These are phyloP conservation scores for Dreissena polymorpha DNA, from an alignment of 1,140 invertebrate species.

Conservation along the genomic window DNA sequence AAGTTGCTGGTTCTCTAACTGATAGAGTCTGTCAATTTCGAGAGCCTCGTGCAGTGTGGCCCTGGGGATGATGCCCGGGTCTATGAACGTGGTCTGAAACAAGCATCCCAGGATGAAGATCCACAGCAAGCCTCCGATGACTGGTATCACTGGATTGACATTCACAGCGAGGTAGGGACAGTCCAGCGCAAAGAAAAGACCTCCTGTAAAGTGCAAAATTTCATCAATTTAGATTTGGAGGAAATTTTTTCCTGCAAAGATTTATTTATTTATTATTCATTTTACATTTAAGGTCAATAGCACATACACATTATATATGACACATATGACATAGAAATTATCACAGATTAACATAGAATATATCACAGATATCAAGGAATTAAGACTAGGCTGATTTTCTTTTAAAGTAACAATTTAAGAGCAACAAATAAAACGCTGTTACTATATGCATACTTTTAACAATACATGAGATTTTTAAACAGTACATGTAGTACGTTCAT, in stretches of 20 bases:
- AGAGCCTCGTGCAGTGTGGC: constrained; percentile 45
- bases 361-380: no score
- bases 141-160: constrained; percentile 48
- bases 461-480: no score
- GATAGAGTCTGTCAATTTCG: constrained; percentile 39
- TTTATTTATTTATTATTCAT: neutral
- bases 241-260: neutral
- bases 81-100: constrained; percentile 46
- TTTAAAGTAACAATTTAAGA: no score
- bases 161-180: constrained; percentile 47
- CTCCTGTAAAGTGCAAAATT: constrained; percentile 28
- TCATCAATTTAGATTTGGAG: neutral
- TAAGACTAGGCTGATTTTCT: no score
- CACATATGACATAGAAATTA: no score
- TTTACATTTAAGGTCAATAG: no score
- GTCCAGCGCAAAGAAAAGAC: constrained; percentile 50
- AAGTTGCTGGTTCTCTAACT: constrained; percentile 43
- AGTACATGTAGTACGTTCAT: no score
- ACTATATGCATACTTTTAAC: no score
- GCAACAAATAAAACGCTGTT: no score
- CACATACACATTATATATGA: neutral
- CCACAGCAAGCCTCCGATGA: constrained; percentile 46
- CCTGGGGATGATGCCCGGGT: constrained; percentile 50
- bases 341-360: no score
- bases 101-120: constrained; percentile 48